Conservation (phyloP, 2,113 vertebrate genomes). For the Rhea americana region DNA sequence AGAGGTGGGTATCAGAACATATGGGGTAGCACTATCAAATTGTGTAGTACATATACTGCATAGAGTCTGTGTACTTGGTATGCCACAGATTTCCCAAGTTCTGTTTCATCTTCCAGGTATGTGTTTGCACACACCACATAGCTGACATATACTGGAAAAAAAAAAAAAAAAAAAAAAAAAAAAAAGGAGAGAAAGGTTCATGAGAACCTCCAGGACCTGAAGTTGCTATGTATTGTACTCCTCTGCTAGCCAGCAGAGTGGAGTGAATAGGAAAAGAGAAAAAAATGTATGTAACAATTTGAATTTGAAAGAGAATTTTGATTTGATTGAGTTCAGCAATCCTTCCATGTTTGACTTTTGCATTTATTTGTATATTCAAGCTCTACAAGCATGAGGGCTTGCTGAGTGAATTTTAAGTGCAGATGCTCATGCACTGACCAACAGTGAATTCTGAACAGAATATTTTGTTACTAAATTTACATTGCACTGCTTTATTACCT, state of each 20-base stretch:
- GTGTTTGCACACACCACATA: fast-evolving
- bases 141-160: background rate
- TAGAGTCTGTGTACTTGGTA: background rate
- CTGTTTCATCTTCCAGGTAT: background rate
- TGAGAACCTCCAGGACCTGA: background rate
- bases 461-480: slow-evolving; percentile 7
- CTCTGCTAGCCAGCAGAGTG: background rate
- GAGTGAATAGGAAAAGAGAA: background rate
- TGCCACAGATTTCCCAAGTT: background rate
- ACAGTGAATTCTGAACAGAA: background rate
- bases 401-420: background rate
- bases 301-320: slow-evolving; percentile 42
- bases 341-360: slow-evolving; percentile 6
- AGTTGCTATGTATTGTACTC: background rate
- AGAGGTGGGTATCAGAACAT: background rate
- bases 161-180: background rate
- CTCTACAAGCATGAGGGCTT: background rate
- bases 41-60: fast-evolving
- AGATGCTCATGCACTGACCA: background rate
- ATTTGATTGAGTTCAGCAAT: slow-evolving; percentile 24
- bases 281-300: background rate
- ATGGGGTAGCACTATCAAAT: background rate
- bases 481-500: background rate
- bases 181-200: background rate
- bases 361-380: slow-evolving; percentile 43